phyloP scores from a whole-genome alignment of 2,888 invertebrate genomes.

The Zele albiditarsus region DNA sequence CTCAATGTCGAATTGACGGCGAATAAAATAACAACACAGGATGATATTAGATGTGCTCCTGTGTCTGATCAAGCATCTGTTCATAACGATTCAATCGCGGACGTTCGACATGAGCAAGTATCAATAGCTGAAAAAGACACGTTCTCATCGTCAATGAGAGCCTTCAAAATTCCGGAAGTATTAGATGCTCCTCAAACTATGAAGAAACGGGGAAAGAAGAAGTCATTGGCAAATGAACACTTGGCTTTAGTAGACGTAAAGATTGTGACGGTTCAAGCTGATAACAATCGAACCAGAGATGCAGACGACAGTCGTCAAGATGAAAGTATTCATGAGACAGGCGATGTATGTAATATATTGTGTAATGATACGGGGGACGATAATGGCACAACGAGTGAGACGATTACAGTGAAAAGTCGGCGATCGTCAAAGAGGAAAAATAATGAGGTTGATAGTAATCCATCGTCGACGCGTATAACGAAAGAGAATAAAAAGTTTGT shows the following conservation, averaged over 20 bases:
- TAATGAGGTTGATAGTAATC: constrained; percentile 8
- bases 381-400: not conserved
- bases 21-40: not conserved
- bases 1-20: constrained; percentile 13
- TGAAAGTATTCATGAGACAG: constrained; percentile 7
- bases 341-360: not conserved
- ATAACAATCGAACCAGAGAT: constrained; percentile 23
- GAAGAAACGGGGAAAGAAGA: constrained; percentile 54
- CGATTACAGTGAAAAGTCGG: not conserved
- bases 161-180: constrained; percentile 25
- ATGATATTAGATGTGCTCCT: not conserved
- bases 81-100: not conserved
- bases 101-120: not conserved
- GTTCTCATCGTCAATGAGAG: not conserved
- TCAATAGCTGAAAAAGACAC: not conserved
- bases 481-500: constrained; percentile 17
- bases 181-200: not conserved
- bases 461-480: not conserved
- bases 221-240: constrained; percentile 50
- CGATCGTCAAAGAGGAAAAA: constrained; percentile 26
- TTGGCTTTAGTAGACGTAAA: constrained; percentile 38
- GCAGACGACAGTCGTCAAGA: not conserved
- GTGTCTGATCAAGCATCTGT: constrained; percentile 13
- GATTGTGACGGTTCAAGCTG: constrained; percentile 19
- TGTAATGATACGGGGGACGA: not conserved